Conservation (phyloP, 1,140 invertebrate genomes). For the Pseudomyrmex concolor region DNA sequence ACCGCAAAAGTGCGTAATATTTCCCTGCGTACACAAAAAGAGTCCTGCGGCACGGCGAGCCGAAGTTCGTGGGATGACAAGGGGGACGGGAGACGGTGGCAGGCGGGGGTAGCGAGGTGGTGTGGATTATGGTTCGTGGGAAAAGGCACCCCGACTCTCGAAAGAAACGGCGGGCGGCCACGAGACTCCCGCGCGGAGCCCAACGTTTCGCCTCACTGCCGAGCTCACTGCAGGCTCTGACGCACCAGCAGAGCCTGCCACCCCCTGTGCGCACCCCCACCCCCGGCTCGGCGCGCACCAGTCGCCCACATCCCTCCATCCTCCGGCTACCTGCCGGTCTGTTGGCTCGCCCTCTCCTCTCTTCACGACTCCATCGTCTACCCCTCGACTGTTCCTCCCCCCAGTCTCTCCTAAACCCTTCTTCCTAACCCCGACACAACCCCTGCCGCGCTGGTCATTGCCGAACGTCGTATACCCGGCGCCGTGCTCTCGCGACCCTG, state of each 20-base stretch:
- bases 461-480: slow-evolving; percentile 21
- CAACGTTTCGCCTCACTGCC: slow-evolving; percentile 83
- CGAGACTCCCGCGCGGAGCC: slow-evolving; percentile 83
- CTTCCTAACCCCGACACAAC: background rate
- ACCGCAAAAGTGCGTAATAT: slow-evolving; percentile 3
- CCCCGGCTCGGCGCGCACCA: slow-evolving; percentile 69
- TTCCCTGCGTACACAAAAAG: background rate
- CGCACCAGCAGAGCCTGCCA: slow-evolving; percentile 79
- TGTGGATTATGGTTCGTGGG: slow-evolving; percentile 58
- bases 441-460: background rate
- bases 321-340: slow-evolving; percentile 66
- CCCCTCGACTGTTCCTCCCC: background rate
- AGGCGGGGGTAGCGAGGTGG: slow-evolving; percentile 31
- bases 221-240: slow-evolving; percentile 84
- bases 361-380: background rate
- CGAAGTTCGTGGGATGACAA: background rate
- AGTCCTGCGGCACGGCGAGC: slow-evolving; percentile 13
- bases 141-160: slow-evolving; percentile 73
- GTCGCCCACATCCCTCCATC: slow-evolving; percentile 68
- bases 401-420: too few relatives aligned
- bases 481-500: slow-evolving; percentile 34
- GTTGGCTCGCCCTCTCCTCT: slow-evolving; percentile 51
- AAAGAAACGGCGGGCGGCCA: slow-evolving; percentile 77
- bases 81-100: slow-evolving; percentile 17
- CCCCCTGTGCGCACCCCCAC: slow-evolving; percentile 75